Conservation (phyloP, 1,140 invertebrate genomes). For the Augochlora pura region DNA sequence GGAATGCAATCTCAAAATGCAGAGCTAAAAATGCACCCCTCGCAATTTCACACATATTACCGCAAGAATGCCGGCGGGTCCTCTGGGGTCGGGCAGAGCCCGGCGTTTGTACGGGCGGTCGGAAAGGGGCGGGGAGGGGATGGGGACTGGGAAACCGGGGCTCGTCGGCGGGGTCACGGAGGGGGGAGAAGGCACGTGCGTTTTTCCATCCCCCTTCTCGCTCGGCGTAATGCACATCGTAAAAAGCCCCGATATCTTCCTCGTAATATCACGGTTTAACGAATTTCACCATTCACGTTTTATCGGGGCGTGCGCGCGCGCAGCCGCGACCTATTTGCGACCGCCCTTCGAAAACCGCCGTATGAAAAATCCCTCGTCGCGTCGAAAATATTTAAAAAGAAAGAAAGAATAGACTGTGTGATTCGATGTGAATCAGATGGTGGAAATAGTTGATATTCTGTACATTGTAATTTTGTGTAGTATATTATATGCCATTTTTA, state of each 20-base stretch:
- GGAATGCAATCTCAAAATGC: slow-evolving; percentile 70
- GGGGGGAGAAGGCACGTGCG: slow-evolving; percentile 49
- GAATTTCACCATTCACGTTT: slow-evolving; percentile 48
- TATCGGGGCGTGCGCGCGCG: slow-evolving; percentile 4
- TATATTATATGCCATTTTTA: too few relatives aligned
- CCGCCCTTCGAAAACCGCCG: too few relatives aligned
- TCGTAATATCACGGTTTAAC: slow-evolving; percentile 56
- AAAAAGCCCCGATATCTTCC: slow-evolving; percentile 52
- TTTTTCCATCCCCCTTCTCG: slow-evolving; percentile 53
- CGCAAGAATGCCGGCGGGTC: slow-evolving; percentile 57
- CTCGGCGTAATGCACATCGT: slow-evolving; percentile 39
- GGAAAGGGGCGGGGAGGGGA: neutral
- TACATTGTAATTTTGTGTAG: too few relatives aligned
- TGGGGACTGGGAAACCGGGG: neutral
- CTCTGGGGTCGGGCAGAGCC: neutral
- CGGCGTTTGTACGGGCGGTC: too few relatives aligned
- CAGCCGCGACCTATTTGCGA: neutral
- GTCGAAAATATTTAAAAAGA: too few relatives aligned
- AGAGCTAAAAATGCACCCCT: slow-evolving; percentile 67
- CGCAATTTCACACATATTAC: slow-evolving; percentile 70
- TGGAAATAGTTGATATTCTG: too few relatives aligned
- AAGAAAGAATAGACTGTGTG: too few relatives aligned
- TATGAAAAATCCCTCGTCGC: too few relatives aligned
- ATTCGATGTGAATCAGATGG: too few relatives aligned
- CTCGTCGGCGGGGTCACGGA: slow-evolving; percentile 43